Base-by-base conservation (phyloP, 2,113 vertebrate genomes). In the Glareola pratincola region DNA sequence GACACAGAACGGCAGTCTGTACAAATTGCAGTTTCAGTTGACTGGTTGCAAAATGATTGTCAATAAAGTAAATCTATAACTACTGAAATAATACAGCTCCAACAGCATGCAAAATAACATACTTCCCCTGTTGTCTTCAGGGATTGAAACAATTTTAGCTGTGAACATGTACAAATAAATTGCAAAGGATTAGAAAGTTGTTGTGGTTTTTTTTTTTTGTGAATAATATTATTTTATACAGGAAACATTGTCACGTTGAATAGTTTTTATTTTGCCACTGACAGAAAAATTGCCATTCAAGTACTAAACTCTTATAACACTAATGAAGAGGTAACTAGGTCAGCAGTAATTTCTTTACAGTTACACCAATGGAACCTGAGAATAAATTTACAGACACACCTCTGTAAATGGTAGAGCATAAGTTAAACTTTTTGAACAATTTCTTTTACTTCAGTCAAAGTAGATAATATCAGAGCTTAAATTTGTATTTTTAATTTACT, bases 141-240 rank as follows among this genome's bases (percentile, higher is more conserved):
- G 85, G 20, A 32, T 14, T 72, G 75, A 53, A 88, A 30, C 0
- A 23, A 22, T 68, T 63, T 84, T 50, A 27, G 11, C 10, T 47
- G 18, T n/a, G 13, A 68, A 64, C 18, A 56, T 4, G 34, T 12
- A 10, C 4, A 62, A 92, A 64, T 2, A n/a, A 66, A 1, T 71
- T 71, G 12, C 4, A 9, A 83, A 72, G 13, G 7, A 24, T 53
- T 60, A 60, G 37, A 63, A 72, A 86, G 8, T 2, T 39, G 26
- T 32, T 37, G 6, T 2, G 17, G 0, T 23, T 22, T n/a, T n/a
- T 26, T 57, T 51, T 36, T 75, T 37, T 57, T 1, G 1, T 22
- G 34, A 79, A 11, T 32, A 47, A 19, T 59, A 41, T 27, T 2
- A 24, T 69, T 80, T 84, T 77, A 22, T 62, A 9, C 22, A n/a